These are phyloP conservation scores for Xestobium rufovillosum DNA, from an alignment of 2,888 invertebrate species.

Conservation along the genomic window DNA sequence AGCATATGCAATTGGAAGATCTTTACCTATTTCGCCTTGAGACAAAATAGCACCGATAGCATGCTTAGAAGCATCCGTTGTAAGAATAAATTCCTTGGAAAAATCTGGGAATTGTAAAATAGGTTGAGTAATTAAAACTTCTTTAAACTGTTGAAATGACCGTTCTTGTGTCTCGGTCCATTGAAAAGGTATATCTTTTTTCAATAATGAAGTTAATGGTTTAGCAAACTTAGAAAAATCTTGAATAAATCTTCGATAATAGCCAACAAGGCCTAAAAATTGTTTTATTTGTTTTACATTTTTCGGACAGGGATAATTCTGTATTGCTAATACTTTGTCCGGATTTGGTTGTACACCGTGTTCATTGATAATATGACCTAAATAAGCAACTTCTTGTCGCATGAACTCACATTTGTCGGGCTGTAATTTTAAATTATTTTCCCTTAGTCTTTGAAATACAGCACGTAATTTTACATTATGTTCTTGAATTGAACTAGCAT, in stretches of 20 bases:
- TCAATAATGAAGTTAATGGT: conserved; percentile 28
- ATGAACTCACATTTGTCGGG: conserved; percentile 35
- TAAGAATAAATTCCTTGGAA: conserved; percentile 22
- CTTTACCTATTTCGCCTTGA: conserved; percentile 24
- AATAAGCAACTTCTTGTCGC: conserved; percentile 32
- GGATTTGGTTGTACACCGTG: conserved; percentile 36
- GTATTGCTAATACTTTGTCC: conserved; percentile 26
- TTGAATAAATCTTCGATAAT: conserved; percentile 31
- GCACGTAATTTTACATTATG: conserved; percentile 27
- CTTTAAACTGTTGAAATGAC: conserved; percentile 10
- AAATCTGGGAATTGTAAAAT: conserved; percentile 22
- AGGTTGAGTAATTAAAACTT: conserved; percentile 6
- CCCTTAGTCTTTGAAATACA: conserved; percentile 29
- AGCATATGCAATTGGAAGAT: conserved; percentile 31
- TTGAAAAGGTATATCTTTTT: conserved; percentile 21
- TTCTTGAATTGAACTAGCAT: conserved; percentile 25
- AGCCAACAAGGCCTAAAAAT: conserved; percentile 30
- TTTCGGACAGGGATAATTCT: conserved; percentile 29
- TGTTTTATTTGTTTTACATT: conserved; percentile 30
- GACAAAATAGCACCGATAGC: conserved; percentile 29
- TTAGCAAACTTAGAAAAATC: conserved; percentile 28
- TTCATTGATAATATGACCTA: conserved; percentile 34
- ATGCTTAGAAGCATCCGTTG: conserved; percentile 29
- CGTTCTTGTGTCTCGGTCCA: conserved; percentile 9
- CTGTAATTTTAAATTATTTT: conserved; percentile 26